phyloP scores from a whole-genome alignment of 2,113 vertebrate genomes.

The Thunnus maccoyii region DNA sequence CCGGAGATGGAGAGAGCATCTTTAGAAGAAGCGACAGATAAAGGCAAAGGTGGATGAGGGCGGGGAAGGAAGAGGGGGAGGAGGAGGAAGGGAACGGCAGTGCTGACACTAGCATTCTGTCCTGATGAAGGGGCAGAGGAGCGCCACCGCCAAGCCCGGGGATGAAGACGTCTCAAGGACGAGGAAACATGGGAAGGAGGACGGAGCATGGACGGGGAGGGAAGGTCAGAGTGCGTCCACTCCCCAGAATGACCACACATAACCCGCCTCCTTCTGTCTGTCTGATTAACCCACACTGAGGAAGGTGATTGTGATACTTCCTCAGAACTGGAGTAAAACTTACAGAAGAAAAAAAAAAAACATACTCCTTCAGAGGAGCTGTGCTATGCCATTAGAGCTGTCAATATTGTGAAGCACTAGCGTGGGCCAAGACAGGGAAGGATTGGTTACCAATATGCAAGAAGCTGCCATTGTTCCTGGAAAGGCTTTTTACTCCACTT shows the following conservation, averaged over 20 bases:
- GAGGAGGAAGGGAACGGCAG: constrained; percentile 47
- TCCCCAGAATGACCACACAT: constrained; percentile 46
- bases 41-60: constrained; percentile 67
- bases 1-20: constrained; percentile 70
- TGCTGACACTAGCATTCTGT: constrained; percentile 83
- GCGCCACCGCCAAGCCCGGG: constrained; percentile 49
- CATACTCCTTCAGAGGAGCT: constrained; percentile 29
- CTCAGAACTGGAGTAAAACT: constrained; percentile 22
- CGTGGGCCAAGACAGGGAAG: constrained; percentile 58
- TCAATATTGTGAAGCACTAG: constrained; percentile 70
- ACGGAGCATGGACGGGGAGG: neutral
- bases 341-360: constrained; percentile 11
- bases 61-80: constrained; percentile 48
- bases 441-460: constrained; percentile 67
- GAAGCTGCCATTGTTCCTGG: constrained; percentile 70
- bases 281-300: constrained; percentile 31
- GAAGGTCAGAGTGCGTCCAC: constrained; percentile 17
- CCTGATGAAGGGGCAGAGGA: constrained; percentile 79
- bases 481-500: constrained; percentile 60
- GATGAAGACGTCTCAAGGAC: constrained; percentile 88
- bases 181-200: constrained; percentile 25
- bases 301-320: neutral
- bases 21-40: constrained; percentile 77
- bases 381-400: constrained; percentile 54
- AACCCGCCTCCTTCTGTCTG: constrained; percentile 22